A percentile compares a stretch with the other conserved stretches of the same genome.
Conservation (phyloP, 2,113 vertebrate species). For the Ciconia maguari region DNA sequence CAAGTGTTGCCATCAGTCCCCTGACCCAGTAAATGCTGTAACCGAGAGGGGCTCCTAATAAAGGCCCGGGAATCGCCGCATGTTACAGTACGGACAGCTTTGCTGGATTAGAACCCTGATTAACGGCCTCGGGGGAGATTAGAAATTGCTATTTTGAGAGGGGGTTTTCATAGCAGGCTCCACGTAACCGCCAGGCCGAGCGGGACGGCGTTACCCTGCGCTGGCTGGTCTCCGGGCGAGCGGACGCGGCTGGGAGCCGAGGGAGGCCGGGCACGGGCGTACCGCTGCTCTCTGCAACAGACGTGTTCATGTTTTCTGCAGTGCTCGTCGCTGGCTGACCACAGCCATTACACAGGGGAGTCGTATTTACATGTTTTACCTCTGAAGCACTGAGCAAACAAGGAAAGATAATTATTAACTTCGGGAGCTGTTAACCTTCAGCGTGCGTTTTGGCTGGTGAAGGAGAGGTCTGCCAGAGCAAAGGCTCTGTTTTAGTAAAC, state of each 20-base stretch:
- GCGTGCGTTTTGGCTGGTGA: neutral
- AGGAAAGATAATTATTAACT: constrained; percentile 49
- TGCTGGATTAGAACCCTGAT: constrained; percentile 41
- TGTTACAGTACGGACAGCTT: neutral
- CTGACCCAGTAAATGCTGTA: neutral
- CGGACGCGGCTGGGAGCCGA: neutral
- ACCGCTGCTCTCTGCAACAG: neutral
- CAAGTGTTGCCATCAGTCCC: neutral
- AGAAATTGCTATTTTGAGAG: constrained; percentile 37
- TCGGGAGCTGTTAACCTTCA: constrained; percentile 12
- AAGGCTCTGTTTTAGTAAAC: constrained; percentile 36
- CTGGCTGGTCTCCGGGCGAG: neutral
- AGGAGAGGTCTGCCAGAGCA: constrained; percentile 1
- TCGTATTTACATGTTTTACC: neutral
- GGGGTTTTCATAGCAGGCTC: neutral
- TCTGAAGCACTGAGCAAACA: constrained; percentile 11
- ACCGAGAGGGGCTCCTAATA: neutral
- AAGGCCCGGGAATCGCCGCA: neutral
- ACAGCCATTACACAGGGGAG: neutral
- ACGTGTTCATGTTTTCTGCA: neutral
- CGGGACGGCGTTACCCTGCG: fast-evolving
- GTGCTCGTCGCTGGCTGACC: neutral
- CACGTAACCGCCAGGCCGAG: neutral
- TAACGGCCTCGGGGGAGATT: neutral
- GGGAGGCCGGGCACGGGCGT: neutral